Percentiles rank a stretch among this genome's conserved stretches.
Conservation (phyloP, 2,888 invertebrate species). For the Polyploca ridens region DNA sequence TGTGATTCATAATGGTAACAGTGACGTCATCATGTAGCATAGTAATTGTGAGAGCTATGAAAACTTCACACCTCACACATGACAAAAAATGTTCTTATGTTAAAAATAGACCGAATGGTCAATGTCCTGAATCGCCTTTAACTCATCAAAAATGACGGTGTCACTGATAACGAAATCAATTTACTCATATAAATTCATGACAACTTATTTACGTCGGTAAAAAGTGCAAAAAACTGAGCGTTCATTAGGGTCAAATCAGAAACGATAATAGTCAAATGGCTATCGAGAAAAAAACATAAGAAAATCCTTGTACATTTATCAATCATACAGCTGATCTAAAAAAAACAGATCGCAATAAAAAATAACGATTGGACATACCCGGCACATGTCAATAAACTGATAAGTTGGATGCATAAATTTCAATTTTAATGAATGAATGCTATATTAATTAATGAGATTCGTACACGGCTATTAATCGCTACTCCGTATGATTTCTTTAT, state of each 20-base stretch:
- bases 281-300: conserved; percentile 28
- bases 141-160: conserved; percentile 34
- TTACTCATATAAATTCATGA: conserved; percentile 36
- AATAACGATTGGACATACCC: conserved; percentile 40
- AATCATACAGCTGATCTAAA: conserved; percentile 44
- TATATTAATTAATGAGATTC: conserved; percentile 33
- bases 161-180: conserved; percentile 45
- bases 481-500: conserved; percentile 25
- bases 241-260: conserved; percentile 28
- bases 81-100: background rate
- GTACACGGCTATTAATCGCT: conserved; percentile 25
- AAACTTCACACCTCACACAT: conserved; percentile 12
- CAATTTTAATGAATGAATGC: conserved; percentile 55
- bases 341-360: conserved; percentile 41
- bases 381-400: conserved; percentile 56
- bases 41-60: conserved; percentile 39
- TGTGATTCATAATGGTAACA: conserved; percentile 39
- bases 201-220: conserved; percentile 33
- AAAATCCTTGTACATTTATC: conserved; percentile 39
- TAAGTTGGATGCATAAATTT: conserved; percentile 62
- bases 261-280: conserved; percentile 29
- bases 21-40: conserved; percentile 36
- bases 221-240: conserved; percentile 30
- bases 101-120: conserved; percentile 24
- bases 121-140: conserved; percentile 21